Conservation (phyloP, 2,113 vertebrate species). For the Xenus cinereus region DNA sequence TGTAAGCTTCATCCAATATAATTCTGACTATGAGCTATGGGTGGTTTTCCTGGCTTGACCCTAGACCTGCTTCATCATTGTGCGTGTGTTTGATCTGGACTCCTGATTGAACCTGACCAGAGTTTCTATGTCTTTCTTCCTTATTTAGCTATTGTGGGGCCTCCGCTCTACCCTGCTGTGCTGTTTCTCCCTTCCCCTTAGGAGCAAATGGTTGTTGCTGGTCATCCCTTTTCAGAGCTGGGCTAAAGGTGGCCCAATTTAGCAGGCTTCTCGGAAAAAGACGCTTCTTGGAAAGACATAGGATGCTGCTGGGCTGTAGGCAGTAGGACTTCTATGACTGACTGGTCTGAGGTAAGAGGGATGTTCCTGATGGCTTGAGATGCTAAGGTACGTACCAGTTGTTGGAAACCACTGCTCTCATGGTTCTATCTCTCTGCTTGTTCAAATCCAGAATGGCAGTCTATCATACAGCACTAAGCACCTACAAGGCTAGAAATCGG, state of each 20-base stretch:
- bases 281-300: not conserved
- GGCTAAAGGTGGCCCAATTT: fast-evolving
- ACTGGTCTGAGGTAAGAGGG: not conserved
- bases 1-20: fast-evolving
- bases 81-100: not conserved
- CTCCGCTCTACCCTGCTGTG: not conserved
- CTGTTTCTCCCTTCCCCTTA: fast-evolving
- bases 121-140: fast-evolving
- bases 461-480: not conserved
- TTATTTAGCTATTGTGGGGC: not conserved
- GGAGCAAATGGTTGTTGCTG: fast-evolving
- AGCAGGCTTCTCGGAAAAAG: not conserved
- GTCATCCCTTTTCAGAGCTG: not conserved
- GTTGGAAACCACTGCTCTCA: not conserved
- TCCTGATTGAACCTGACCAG: fast-evolving
- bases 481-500: not conserved
- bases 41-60: not conserved
- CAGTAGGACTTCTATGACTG: not conserved
- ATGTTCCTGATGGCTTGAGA: not conserved
- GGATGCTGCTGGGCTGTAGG: not conserved
- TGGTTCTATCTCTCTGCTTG: not conserved
- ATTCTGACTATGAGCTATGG: not conserved
- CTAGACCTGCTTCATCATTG: fast-evolving
- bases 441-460: not conserved
- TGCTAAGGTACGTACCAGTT: fast-evolving